Conservation (phyloP, 2,113 vertebrate species). For the Pelusios castaneus region DNA sequence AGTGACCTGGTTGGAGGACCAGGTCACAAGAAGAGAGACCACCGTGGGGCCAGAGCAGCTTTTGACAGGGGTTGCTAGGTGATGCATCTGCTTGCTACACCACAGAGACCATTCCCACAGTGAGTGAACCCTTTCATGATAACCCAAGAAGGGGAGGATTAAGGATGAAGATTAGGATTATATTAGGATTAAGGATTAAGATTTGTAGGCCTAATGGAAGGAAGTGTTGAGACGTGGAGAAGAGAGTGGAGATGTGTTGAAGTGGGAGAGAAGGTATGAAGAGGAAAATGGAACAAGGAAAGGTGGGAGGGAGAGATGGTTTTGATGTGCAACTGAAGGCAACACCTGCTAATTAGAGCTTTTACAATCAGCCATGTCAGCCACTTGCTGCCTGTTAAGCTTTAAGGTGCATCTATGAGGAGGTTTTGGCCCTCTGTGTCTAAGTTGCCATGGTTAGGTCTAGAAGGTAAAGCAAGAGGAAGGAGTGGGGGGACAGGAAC, state of each 20-base stretch:
- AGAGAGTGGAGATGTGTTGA: not conserved
- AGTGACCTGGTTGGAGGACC: not conserved
- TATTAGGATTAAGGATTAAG: fast-evolving
- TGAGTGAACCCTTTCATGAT: not conserved
- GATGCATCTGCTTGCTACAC: too few relatives aligned
- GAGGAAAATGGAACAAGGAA: not conserved
- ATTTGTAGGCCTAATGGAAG: not conserved
- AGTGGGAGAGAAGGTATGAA: not conserved
- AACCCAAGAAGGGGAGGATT: not conserved
- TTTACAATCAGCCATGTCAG: not conserved
- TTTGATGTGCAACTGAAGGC: not conserved
- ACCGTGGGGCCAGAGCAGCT: not conserved
- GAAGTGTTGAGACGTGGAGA: not conserved
- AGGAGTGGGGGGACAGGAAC: not conserved
- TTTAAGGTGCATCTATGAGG: not conserved
- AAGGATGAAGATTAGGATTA: too few relatives aligned
- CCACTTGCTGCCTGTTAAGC: not conserved
- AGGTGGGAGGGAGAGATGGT: not conserved
- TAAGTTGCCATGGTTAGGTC: not conserved
- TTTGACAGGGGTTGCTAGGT: not conserved
- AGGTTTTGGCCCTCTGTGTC: not conserved
- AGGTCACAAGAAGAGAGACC: not conserved
- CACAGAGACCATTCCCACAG: not conserved
- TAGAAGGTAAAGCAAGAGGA: not conserved
- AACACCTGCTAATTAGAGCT: not conserved